These are phyloP conservation scores for Chamaea fasciata DNA, from an alignment of 2,113 vertebrate species.

Conservation along the genomic window DNA sequence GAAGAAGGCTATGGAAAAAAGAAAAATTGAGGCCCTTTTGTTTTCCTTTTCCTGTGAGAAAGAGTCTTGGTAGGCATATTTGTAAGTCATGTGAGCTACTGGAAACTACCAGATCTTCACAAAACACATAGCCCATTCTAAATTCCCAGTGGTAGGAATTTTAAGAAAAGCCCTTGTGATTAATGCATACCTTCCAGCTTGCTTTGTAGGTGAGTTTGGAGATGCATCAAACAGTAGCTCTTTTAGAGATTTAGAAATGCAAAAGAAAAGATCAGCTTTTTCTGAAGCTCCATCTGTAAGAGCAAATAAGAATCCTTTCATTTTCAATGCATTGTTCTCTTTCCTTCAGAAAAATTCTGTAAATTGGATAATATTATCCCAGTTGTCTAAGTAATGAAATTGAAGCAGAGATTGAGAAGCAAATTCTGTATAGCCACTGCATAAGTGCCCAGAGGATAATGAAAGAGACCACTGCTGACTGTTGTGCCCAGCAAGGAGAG, in stretches of 20 bases:
- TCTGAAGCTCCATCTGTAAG: background rate
- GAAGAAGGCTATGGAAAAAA: background rate
- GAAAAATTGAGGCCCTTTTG: background rate
- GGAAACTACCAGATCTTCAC: background rate
- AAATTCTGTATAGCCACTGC: background rate
- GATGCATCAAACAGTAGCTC: background rate
- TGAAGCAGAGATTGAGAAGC: background rate
- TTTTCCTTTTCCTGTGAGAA: constrained; percentile 30
- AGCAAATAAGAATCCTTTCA: background rate
- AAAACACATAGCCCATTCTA: background rate
- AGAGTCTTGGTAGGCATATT: background rate
- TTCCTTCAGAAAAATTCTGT: background rate
- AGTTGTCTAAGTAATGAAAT: background rate
- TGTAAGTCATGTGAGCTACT: background rate
- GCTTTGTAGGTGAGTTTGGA: background rate
- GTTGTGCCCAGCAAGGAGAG: background rate
- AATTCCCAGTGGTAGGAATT: background rate
- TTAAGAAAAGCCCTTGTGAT: background rate
- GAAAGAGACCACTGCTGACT: background rate
- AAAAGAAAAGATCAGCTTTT: background rate
- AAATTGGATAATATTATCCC: background rate
- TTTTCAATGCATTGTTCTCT: background rate
- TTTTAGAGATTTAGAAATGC: background rate
- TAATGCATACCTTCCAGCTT: background rate
- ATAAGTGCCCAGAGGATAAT: background rate